Conservation (phyloP, 2,797 vertebrate species). For the Eurystomus glaucurus region DNA sequence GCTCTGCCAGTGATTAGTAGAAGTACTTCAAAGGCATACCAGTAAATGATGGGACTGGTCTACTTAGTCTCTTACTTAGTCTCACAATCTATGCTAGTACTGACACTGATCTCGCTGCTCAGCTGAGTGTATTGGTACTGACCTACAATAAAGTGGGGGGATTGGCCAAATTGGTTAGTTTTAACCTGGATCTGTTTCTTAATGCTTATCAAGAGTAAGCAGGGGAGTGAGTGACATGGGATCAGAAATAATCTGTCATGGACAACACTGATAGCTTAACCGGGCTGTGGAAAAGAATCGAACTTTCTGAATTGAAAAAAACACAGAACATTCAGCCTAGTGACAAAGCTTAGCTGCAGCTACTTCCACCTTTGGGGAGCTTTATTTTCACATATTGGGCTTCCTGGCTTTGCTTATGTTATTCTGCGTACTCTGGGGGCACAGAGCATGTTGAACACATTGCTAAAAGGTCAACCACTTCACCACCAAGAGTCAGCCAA, state of each 20-base stretch:
- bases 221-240: neutral
- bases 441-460: rapidly evolving
- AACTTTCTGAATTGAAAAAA: neutral
- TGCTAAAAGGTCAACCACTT: neutral
- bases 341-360: neutral
- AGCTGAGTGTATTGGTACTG: neutral
- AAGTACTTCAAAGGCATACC: neutral
- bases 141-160: rapidly evolving
- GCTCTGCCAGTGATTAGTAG: neutral
- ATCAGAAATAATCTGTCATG: neutral
- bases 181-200: neutral
- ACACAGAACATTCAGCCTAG: neutral
- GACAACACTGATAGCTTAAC: neutral
- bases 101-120: neutral
- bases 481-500: neutral
- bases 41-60: neutral
- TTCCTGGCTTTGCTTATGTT: neutral
- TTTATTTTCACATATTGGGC: neutral
- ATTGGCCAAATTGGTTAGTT: neutral
- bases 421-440: neutral
- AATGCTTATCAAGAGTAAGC: neutral
- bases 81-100: rapidly evolving
- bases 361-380: neutral
- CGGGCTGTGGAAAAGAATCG: neutral
- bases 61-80: no score